Conservation (phyloP, 2,797 vertebrate genomes). For the Labeo calbasu region DNA sequence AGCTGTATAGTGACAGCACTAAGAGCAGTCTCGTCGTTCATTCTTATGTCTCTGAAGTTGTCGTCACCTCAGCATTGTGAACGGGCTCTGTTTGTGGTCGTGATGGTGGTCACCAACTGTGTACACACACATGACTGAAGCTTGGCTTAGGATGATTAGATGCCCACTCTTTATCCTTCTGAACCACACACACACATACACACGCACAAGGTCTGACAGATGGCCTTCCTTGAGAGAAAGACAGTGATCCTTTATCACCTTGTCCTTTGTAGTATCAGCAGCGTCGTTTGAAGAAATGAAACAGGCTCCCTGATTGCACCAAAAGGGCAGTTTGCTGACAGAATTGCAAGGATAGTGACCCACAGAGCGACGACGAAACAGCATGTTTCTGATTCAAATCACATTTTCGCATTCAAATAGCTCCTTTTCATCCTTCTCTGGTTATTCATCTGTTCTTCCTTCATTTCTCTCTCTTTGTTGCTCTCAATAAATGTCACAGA, state of each 20-base stretch:
- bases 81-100: slow-evolving; percentile 10
- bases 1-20: slow-evolving; percentile 1
- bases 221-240: slow-evolving; percentile 52
- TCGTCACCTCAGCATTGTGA: slow-evolving; percentile 22
- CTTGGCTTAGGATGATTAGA: slow-evolving; percentile 50
- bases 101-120: slow-evolving; percentile 46
- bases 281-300: slow-evolving; percentile 32
- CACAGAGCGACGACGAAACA: not conserved
- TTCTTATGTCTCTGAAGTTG: not conserved
- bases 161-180: slow-evolving; percentile 52
- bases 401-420: slow-evolving; percentile 29
- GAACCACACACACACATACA: slow-evolving; percentile 42
- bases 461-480: slow-evolving; percentile 24
- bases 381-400: slow-evolving; percentile 20
- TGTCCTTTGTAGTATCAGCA: slow-evolving; percentile 32
- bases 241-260: slow-evolving; percentile 38
- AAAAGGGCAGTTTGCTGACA: slow-evolving; percentile 35
- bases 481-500: slow-evolving; percentile 18
- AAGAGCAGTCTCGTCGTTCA: not conserved
- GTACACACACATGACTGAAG: slow-evolving; percentile 32
- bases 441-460: slow-evolving; percentile 2
- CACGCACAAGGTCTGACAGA: slow-evolving; percentile 54
- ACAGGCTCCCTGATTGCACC: not conserved
- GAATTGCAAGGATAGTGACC: slow-evolving; percentile 10
- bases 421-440: slow-evolving; percentile 1